A percentile compares a stretch with the other conserved stretches of the same genome.
Evolutionary conservation across 2,113 vertebrate species (phyloP).

Genomic region (Marcusenius ussheri): DNA sequence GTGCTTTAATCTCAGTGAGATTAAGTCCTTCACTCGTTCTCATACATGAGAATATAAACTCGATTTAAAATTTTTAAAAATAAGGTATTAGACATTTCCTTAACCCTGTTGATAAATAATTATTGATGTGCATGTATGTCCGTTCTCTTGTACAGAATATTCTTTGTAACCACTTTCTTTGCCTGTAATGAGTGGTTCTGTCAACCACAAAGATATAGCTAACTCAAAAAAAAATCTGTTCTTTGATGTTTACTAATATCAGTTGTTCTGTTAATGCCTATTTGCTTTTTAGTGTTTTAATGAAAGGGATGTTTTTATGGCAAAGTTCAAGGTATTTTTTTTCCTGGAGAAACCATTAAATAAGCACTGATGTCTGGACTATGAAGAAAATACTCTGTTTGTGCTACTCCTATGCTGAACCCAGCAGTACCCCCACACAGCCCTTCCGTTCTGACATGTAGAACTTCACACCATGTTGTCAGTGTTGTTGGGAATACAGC

Average conservation of each 20-base stretch:
- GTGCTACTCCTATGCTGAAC: slow-evolving; percentile 64
- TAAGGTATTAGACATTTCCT: slow-evolving; percentile 75
- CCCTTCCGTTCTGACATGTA: slow-evolving; percentile 82
- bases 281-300: slow-evolving; percentile 45
- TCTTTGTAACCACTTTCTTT: slow-evolving; percentile 88
- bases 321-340: background rate
- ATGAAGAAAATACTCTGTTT: slow-evolving; percentile 75
- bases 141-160: slow-evolving; percentile 90
- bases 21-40: slow-evolving; percentile 99
- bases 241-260: slow-evolving; percentile 84
- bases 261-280: slow-evolving; percentile 75
- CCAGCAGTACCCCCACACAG: slow-evolving; percentile 63
- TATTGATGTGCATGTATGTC: slow-evolving; percentile 94
- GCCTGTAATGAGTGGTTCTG: slow-evolving; percentile 84
- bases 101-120: slow-evolving; percentile 98
- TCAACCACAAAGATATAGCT: slow-evolving; percentile 76
- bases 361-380: slow-evolving; percentile 94
- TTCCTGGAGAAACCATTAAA: slow-evolving; percentile 67
- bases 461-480: slow-evolving; percentile 76
- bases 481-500: slow-evolving; percentile 93
- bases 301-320: background rate
- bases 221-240: slow-evolving; percentile 64
- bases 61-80: slow-evolving; percentile 64
- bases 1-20: slow-evolving; percentile 99
- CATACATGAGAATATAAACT: slow-evolving; percentile 98